Evolutionary conservation across 2,888 invertebrate genomes (phyloP).

Genomic region (Meloe dianella): DNA sequence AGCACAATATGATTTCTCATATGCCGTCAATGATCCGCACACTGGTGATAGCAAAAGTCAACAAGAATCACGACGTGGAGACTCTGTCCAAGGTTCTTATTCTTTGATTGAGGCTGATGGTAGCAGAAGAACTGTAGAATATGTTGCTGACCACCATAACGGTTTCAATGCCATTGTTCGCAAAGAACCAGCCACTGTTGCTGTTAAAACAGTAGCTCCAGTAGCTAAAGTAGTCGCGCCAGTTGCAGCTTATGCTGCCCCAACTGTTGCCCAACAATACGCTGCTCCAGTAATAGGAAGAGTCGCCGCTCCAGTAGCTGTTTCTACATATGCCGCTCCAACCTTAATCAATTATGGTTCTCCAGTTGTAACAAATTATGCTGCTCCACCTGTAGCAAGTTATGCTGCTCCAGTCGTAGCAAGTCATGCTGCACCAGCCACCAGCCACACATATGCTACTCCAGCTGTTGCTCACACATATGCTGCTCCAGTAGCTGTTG

Average conservation of each 20-base stretch:
- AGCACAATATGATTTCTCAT: slow-evolving; percentile 61
- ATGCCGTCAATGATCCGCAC: slow-evolving; percentile 57
- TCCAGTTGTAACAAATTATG: slow-evolving; percentile 24
- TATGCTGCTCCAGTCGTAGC: slow-evolving; percentile 30
- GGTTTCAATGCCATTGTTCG: slow-evolving; percentile 63
- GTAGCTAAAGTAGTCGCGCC: slow-evolving; percentile 37
- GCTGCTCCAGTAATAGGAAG: slow-evolving; percentile 38
- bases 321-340: slow-evolving; percentile 36
- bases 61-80: slow-evolving; percentile 61
- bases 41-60: slow-evolving; percentile 63
- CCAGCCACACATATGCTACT: slow-evolving; percentile 31
- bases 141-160: slow-evolving; percentile 61
- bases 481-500: slow-evolving; percentile 28
- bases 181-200: slow-evolving; percentile 58
- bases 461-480: slow-evolving; percentile 12
- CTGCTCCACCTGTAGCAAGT: slow-evolving; percentile 16
- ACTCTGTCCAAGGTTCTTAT: slow-evolving; percentile 61
- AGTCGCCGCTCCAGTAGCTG: slow-evolving; percentile 35
- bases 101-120: slow-evolving; percentile 63
- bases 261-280: slow-evolving; percentile 33
- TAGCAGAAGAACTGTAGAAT: slow-evolving; percentile 61
- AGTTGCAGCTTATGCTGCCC: slow-evolving; percentile 24
- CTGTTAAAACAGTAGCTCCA: slow-evolving; percentile 49
- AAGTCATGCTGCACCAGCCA: slow-evolving; percentile 34
- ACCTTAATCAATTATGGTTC: slow-evolving; percentile 38